Percentiles rank a stretch among this genome's conserved stretches.
phyloP scores from a whole-genome alignment of 2,888 invertebrate genomes.

The Smittia aterrima region DNA sequence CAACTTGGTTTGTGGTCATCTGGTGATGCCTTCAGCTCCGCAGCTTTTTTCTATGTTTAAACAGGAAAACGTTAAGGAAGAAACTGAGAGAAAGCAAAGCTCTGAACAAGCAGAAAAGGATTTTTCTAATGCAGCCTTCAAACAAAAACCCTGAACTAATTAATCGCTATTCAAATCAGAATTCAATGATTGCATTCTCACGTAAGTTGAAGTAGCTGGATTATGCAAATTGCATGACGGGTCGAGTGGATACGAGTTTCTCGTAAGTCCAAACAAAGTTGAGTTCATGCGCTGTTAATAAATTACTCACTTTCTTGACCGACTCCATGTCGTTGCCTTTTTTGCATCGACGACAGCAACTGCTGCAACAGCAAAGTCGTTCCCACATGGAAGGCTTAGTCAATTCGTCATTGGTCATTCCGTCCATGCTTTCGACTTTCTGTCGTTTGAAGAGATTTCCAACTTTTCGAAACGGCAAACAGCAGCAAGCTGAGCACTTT shows the following conservation, averaged over 20 bases:
- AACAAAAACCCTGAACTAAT: not conserved
- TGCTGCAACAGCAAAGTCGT: slow-evolving; percentile 27
- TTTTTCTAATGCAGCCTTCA: not conserved
- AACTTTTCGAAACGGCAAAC: slow-evolving; percentile 6
- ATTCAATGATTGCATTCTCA: not conserved
- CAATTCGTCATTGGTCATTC: not conserved
- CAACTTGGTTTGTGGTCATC: slow-evolving; percentile 47
- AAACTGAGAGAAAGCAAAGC: not conserved
- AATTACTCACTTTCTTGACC: slow-evolving; percentile 20
- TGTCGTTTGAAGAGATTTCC: slow-evolving; percentile 12
- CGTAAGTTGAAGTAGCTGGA: not conserved
- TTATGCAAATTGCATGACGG: not conserved
- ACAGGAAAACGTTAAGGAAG: not conserved
- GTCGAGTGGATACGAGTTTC: not conserved
- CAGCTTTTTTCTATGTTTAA: not conserved
- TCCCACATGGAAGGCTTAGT: slow-evolving; percentile 23
- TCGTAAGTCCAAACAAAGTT: not conserved
- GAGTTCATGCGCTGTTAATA: slow-evolving; percentile 17
- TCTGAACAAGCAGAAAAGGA: not conserved
- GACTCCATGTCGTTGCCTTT: not conserved
- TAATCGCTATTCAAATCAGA: slow-evolving; percentile 2
- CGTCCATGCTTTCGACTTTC: slow-evolving; percentile 25
- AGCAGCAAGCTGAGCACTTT: slow-evolving; percentile 14
- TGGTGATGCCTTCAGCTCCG: not conserved
- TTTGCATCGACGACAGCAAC: slow-evolving; percentile 22